Percentiles rank a stretch among this genome's conserved stretches.
phyloP scores from a whole-genome alignment of 2,113 vertebrate genomes.

The Noturus placidus region DNA sequence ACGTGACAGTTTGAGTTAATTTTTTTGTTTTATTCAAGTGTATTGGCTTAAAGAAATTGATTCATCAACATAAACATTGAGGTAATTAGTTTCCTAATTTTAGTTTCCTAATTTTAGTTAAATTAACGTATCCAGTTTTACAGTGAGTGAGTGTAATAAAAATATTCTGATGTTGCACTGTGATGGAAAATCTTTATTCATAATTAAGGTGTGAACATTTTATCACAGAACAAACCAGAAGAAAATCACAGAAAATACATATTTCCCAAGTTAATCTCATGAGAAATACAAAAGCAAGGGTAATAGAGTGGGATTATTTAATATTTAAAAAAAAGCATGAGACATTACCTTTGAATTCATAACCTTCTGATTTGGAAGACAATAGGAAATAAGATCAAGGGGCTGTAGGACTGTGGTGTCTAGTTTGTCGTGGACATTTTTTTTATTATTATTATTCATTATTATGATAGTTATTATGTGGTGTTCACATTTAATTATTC shows the following conservation, averaged over 20 bases:
- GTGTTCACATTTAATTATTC: background rate
- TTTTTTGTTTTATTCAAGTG: too few species aligned
- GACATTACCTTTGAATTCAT: background rate
- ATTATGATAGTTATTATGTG: background rate
- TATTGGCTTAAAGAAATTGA: too few species aligned
- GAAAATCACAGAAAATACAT: background rate
- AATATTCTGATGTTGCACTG: background rate
- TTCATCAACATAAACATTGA: too few species aligned
- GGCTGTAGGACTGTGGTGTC: background rate
- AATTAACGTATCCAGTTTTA: too few species aligned
- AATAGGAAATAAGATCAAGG: background rate
- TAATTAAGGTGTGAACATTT: background rate
- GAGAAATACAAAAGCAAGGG: background rate
- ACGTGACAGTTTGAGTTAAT: too few species aligned
- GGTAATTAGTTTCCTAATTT: too few species aligned
- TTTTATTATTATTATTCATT: background rate
- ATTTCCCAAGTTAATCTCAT: background rate
- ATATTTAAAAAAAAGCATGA: background rate
- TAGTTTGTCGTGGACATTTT: background rate
- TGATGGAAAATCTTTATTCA: background rate
- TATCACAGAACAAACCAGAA: background rate
- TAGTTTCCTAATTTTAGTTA: too few species aligned
- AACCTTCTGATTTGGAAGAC: background rate
- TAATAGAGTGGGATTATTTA: background rate
- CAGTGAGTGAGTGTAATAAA: background rate